Percentiles rank a stretch among this genome's conserved stretches.
These are phyloP conservation scores for Amiota mariae DNA, from an alignment of 2,888 invertebrate species.

Conservation along the genomic window DNA sequence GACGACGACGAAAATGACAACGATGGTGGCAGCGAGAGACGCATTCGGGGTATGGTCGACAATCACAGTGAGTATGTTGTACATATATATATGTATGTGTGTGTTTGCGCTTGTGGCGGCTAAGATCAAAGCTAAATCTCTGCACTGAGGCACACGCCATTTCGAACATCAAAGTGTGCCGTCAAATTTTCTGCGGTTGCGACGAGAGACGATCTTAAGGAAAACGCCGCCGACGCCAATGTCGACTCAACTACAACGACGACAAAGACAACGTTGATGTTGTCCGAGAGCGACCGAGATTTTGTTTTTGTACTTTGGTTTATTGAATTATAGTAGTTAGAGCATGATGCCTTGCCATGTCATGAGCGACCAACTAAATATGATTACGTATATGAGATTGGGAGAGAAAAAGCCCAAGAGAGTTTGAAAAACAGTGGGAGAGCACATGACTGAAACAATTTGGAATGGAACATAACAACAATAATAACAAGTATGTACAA, in stretches of 20 bases:
- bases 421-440: background rate
- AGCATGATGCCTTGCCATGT: background rate
- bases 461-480: no score
- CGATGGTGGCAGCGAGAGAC: constrained; percentile 9
- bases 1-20: constrained; percentile 19
- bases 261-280: background rate
- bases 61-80: constrained; percentile 27
- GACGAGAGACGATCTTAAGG: constrained; percentile 67
- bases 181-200: constrained; percentile 73
- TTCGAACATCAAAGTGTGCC: constrained; percentile 71
- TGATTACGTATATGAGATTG: background rate
- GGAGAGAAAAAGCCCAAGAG: background rate
- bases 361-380: background rate
- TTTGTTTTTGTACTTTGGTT: background rate
- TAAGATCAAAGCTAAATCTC: constrained; percentile 72
- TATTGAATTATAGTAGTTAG: background rate
- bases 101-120: constrained; percentile 52
- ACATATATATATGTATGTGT: no score
- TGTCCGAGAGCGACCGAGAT: constrained; percentile 1
- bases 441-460: no score
- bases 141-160: constrained; percentile 74
- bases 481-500: no score
- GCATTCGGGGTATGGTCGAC: constrained; percentile 25
- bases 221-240: constrained; percentile 43
- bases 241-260: no score